Percentiles rank a stretch among this genome's conserved stretches.
Evolutionary conservation across 2,797 vertebrate species (phyloP).

Genomic region (Propithecus perrieri): DNA sequence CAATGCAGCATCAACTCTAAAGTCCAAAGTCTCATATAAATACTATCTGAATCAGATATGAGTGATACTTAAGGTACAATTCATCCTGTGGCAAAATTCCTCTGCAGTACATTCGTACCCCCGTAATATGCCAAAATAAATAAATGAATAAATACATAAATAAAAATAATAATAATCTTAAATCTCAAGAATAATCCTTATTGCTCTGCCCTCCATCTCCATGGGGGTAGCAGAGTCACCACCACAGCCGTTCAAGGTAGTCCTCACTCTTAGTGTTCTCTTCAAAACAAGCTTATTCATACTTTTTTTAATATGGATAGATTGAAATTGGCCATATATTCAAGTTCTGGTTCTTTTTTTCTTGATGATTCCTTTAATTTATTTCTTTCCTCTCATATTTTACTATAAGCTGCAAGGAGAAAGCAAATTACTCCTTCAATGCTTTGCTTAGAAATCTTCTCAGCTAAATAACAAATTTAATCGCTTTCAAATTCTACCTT

Average conservation of each 20-base stretch:
- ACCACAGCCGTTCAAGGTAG: not conserved
- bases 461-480: not conserved
- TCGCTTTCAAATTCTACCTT: not conserved
- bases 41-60: not conserved
- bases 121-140: too few relatives aligned
- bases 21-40: not conserved
- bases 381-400: not conserved
- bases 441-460: not conserved
- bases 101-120: too few relatives aligned
- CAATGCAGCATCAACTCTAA: not conserved
- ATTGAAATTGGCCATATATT: not conserved
- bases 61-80: not conserved
- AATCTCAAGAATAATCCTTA: not conserved
- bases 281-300: not conserved
- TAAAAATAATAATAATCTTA: not conserved
- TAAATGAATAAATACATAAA: too few relatives aligned
- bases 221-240: too few relatives aligned
- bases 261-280: not conserved
- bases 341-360: not conserved
- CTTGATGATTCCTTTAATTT: not conserved
- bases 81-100: not conserved
- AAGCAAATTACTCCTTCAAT: not conserved
- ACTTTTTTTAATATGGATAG: not conserved
- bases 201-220: not conserved
- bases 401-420: not conserved